Base-by-base conservation (phyloP, 2,113 vertebrate genomes). In the Ursus arctos region DNA sequence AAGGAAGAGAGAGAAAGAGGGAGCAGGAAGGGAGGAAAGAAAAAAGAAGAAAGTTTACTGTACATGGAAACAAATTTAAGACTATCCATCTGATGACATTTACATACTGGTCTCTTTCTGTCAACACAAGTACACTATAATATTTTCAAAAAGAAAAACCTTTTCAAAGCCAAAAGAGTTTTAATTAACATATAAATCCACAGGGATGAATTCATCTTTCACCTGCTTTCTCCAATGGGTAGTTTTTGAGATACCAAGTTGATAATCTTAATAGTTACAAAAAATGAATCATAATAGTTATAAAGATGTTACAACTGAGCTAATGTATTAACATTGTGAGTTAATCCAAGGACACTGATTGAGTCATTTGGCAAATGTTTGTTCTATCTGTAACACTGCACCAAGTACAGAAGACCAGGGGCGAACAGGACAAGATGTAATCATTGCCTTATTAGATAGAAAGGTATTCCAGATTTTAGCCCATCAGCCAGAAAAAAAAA, bases 111-210 rank as follows among this genome's bases (percentile, higher is more conserved):
- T 40, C 24, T 82, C 63, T 83, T 53, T 26, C 36, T 81, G 33
- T 59, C 55, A 74, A 33, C 49, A 28, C 61, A 94, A 43, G 14
- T 65, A 92, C 19, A 67, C 2, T 69, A 47, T 11, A 71, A 33
- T 31, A 95, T 96, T 96, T 97, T 74, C 71, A 88, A 69, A 90
- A 87, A 85, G 31, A 92, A 92, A 47, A 63, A 63, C 49, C 31
- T 24, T 36, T 77, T 82, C 81, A 69, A 86, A 94, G 13, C 19
- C 43, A 19, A 14, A 59, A 69, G 4, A 18, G 22, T 88, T 96
- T 96, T 84, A 69, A 81, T 67, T 85, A 88, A 67, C 8, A 33
- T 19, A 65, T n/a, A 92, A 71, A 89, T 49, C 31, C 21, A 84
- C 31, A 67, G 26, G 9, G 11, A 69, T 69, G 19, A 91, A 82